phyloP scores from a whole-genome alignment of 2,888 invertebrate genomes.

The Celastrina argiolus region DNA sequence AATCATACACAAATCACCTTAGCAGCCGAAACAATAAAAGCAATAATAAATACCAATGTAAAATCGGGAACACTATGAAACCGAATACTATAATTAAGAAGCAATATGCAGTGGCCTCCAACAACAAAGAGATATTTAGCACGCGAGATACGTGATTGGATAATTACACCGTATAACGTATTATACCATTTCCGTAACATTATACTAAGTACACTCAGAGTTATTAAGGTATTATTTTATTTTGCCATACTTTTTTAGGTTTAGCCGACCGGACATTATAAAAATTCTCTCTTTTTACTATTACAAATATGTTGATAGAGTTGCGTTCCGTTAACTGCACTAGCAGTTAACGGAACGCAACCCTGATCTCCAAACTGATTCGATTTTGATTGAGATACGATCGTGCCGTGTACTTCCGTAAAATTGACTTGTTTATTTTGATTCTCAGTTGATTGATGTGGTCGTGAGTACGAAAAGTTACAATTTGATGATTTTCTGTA shows the following conservation, averaged over 20 bases:
- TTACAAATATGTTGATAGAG: no score
- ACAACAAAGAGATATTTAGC: conserved; percentile 33
- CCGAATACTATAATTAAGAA: conserved; percentile 8
- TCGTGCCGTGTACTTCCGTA: no score
- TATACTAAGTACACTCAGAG: background rate
- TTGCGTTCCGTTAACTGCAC: no score
- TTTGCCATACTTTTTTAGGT: background rate
- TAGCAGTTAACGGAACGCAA: no score
- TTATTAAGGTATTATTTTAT: background rate
- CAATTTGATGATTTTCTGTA: no score
- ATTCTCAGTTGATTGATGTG: no score
- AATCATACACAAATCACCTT: background rate
- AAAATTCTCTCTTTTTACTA: no score
- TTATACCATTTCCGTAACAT: conserved; percentile 23
- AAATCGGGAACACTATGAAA: background rate
- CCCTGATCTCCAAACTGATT: no score
- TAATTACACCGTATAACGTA: conserved; percentile 23
- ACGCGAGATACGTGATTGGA: conserved; percentile 31
- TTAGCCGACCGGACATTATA: no score
- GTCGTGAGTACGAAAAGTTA: no score
- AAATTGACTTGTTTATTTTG: no score
- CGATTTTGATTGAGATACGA: no score
- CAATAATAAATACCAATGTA: background rate
- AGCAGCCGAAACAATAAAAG: background rate
- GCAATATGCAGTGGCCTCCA: conserved; percentile 26